Evolutionary conservation across 2,888 invertebrate species (phyloP), one percentile per base, ranked within the genome.

Genomic region (Drosophila setosimentum): DNA sequence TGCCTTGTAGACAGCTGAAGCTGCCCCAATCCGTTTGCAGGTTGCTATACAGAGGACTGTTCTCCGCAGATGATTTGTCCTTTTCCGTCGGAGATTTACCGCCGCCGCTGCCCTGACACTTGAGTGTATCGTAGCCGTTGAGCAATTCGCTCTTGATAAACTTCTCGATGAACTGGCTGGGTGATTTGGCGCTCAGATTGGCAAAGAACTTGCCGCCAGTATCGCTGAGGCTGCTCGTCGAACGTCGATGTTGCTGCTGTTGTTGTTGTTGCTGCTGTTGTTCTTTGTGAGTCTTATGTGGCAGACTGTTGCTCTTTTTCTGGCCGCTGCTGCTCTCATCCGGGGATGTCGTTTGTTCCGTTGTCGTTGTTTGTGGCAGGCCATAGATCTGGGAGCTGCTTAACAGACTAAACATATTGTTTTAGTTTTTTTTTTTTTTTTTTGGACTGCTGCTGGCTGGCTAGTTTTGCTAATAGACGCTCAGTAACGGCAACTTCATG

Each of bases 321-420:
- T 81, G 74, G 40, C 68, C 65, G 64, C 74, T 68, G 59, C 45
- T 55, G n/a, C 24, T 45, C 35, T 73, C 69, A 50, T 76, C 66
- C 59, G 75, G 53, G 21, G 58, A 48, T 71, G 57, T 57, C 6
- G 65, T 42, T 74, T 62, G 76, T 27, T 62, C 77, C 74, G 62
- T 10, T 50, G 73, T 16, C 42, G 82, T 80, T 73, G 80, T 57
- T 70, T 80, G 81, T 49, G 91, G 92, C 71, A 92, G 80, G 83
- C 91, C 92, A 90, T 92, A 92, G 77, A 92, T 91, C 82, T 92
- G 92, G 53, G 92, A 90, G 65, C 90, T 89, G 83, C 90, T 92
- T 18, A 92, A 83, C 77, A 92, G 88, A 77, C 92, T 91, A 75
- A 92, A 93, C 92, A 93, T 93, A 70, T 79, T 79, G 80, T 62